Base-by-base conservation (phyloP, 2,113 vertebrate species). In the Brachyistius frenatus region DNA sequence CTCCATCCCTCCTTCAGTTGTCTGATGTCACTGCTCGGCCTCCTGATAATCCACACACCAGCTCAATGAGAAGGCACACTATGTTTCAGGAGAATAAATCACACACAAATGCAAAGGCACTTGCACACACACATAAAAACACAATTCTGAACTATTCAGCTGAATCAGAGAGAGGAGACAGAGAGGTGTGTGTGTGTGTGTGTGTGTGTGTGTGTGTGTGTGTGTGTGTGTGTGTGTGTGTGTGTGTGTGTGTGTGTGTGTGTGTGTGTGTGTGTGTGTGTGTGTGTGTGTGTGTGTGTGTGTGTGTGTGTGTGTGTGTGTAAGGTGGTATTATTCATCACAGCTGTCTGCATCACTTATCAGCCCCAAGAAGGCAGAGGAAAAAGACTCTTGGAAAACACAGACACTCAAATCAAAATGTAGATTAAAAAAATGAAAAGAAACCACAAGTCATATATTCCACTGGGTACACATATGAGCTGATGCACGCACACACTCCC, bases 301-400 rank as follows among this genome's bases (percentile, higher is more conserved):
- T 71, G 33, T 36, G 35, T 39, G 52, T 16, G 10, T 55, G 52
- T 60, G 36, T 23, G 69, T 70, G 78, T 63, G 39, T 69, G 36
- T 39, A 36, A 83, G 66, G 30, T 39, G 16, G 66, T 64, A 80
- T 87, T 86, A 88, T 91, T 77, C 86, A 90, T 89, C 83, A 82
- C 64, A 81, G 82, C 72, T 85, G 88, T 91, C 88, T 89, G 78
- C 85, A 88, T 90, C 83, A 82, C 83, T 86, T 89, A 91, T 90
- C 87, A 84, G 78, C 68, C 71, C 79, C 83, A 84, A 89, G 68
- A 61, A 89, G 55, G 66, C 49, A 52, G 72, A 86, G 62, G 32
- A 81, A 68, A 78, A 70, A 73, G 58, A 15, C 73, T 76, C 46
- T 53, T 32, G 54, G 44, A 78, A 78, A 79, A 87, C 35, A 70